Conservation (phyloP, 1,140 invertebrate genomes). For the Drosophila melanica region DNA sequence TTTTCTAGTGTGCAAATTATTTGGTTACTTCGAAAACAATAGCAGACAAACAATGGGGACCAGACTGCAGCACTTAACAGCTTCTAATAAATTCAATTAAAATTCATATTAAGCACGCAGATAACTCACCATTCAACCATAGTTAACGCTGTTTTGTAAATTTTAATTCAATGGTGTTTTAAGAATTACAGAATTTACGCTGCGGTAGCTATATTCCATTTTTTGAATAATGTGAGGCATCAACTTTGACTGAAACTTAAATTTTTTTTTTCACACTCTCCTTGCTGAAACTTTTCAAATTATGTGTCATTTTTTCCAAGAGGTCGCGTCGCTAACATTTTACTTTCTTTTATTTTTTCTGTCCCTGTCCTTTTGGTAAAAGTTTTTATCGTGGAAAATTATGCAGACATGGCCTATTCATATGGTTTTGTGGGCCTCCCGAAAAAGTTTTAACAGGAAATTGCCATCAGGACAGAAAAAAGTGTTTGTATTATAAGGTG, state of each 20-base stretch:
- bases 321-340: slow-evolving; percentile 18
- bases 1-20: slow-evolving; percentile 62
- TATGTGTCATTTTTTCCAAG: slow-evolving; percentile 61
- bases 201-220: slow-evolving; percentile 10
- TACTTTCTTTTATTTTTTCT: slow-evolving; percentile 12
- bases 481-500: not conserved
- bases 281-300: slow-evolving; percentile 76
- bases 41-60: slow-evolving; percentile 51
- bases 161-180: slow-evolving; percentile 46
- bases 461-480: slow-evolving; percentile 42
- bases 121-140: slow-evolving; percentile 21
- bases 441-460: slow-evolving; percentile 58
- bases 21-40: slow-evolving; percentile 28
- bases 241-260: slow-evolving; percentile 61
- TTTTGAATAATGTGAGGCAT: slow-evolving; percentile 51
- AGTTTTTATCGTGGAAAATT: slow-evolving; percentile 76
- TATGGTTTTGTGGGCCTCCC: slow-evolving; percentile 58
- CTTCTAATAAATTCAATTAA: slow-evolving; percentile 76
- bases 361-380: slow-evolving; percentile 34
- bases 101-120: slow-evolving; percentile 72
- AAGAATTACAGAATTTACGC: slow-evolving; percentile 60
- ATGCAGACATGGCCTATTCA: slow-evolving; percentile 65
- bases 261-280: slow-evolving; percentile 80
- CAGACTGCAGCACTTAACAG: slow-evolving; percentile 45
- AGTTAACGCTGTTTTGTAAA: slow-evolving; percentile 31